phyloP scores from a whole-genome alignment of 2,888 invertebrate species.

The Taenaris catops region DNA sequence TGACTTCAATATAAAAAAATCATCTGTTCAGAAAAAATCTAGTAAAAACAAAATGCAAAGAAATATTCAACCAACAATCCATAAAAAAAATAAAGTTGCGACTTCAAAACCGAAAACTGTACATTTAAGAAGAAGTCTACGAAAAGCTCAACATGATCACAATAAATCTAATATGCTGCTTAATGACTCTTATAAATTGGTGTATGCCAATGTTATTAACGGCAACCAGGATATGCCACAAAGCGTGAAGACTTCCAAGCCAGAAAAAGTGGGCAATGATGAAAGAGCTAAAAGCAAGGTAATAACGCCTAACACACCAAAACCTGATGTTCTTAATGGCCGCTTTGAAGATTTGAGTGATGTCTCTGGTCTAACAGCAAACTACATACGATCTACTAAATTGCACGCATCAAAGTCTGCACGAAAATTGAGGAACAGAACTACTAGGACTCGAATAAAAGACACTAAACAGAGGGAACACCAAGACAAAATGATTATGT shows the following conservation, averaged over 20 bases:
- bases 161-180: no score
- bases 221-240: conserved; percentile 22
- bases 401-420: conserved; percentile 49
- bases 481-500: conserved; percentile 42
- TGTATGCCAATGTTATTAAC: no score
- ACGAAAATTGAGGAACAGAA: conserved; percentile 48
- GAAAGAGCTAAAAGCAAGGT: conserved; percentile 24
- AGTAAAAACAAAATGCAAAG: conserved; percentile 45
- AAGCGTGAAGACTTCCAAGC: background rate
- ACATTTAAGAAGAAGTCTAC: conserved; percentile 49
- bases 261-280: conserved; percentile 11
- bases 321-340: conserved; percentile 38
- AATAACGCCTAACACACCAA: conserved; percentile 25
- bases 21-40: conserved; percentile 41
- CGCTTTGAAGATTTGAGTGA: conserved; percentile 68
- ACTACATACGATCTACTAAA: conserved; percentile 71
- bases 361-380: conserved; percentile 70
- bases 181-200: no score
- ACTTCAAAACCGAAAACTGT: conserved; percentile 57
- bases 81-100: conserved; percentile 52
- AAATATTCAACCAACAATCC: conserved; percentile 33
- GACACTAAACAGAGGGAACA: conserved; percentile 35
- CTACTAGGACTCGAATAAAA: conserved; percentile 44
- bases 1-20: conserved; percentile 59
- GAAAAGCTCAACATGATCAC: conserved; percentile 47